These are phyloP conservation scores for Diacarnus erythraeanus DNA, from an alignment of 37 sponge, comb jelly and placozoan species.

Conservation along the genomic window DNA sequence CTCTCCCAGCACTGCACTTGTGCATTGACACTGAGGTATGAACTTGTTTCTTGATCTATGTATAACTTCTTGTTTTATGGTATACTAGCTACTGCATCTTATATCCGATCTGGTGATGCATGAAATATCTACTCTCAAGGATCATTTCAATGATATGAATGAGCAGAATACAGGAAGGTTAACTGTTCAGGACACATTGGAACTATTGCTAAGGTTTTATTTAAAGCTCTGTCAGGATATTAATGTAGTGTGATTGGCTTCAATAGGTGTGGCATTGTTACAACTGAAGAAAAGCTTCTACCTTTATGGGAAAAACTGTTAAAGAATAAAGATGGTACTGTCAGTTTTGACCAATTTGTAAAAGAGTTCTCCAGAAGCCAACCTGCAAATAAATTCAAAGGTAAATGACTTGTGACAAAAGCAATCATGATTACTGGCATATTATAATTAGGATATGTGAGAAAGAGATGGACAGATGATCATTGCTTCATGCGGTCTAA, in stretches of 20 bases:
- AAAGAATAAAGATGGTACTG: slow-evolving; percentile 40
- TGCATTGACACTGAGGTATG: not conserved
- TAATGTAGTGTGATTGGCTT: not conserved
- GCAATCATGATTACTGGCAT: too few species aligned
- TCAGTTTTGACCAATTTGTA: slow-evolving; percentile 40
- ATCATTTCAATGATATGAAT: not conserved
- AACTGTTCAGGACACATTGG: not conserved
- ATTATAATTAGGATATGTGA: not conserved
- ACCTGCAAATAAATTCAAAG: too few species aligned
- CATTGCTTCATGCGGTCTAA: slow-evolving; percentile 60
- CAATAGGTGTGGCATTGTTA: slow-evolving; percentile 20
- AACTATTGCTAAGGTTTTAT: not conserved
- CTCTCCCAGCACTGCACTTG: too few species aligned
- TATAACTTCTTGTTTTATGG: too few species aligned
- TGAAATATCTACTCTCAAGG: not conserved
- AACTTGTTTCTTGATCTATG: not conserved
- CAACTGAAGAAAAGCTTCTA: not conserved
- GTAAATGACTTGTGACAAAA: too few species aligned
- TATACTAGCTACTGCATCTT: not conserved
- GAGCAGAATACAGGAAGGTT: not conserved
- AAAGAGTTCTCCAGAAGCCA: slow-evolving; percentile 24
- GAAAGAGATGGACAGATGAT: slow-evolving; percentile 36
- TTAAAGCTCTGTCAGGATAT: too few species aligned
- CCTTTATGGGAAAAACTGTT: slow-evolving; percentile 38
- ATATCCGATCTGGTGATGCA: not conserved